Conservation (phyloP, 2,113 vertebrate species). For the Lota lota region DNA sequence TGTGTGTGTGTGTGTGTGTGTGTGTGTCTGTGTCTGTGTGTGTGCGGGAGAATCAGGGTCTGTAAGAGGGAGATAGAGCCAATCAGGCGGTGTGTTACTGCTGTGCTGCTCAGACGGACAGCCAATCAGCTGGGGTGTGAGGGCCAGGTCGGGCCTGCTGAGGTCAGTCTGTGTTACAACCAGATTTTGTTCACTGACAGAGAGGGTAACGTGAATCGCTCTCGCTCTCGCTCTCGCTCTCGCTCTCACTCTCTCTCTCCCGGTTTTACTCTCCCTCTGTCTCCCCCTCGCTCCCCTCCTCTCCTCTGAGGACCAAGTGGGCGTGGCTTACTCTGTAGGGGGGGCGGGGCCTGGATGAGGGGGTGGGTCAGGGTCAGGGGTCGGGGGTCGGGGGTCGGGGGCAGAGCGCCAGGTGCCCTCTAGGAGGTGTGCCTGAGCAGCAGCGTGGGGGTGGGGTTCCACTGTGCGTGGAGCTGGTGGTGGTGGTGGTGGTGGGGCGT, state of each 20-base stretch:
- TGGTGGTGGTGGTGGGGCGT: constrained; percentile 32
- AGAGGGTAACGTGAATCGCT: too few species aligned
- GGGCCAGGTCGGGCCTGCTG: too few species aligned
- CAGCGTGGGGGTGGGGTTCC: constrained; percentile 43
- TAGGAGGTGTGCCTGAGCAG: constrained; percentile 52
- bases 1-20: neutral
- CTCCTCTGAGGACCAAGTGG: neutral
- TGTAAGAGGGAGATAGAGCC: neutral
- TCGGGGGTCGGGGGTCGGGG: neutral
- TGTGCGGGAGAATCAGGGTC: neutral
- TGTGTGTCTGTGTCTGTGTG: constrained; percentile 7
- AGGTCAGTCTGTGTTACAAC: too few species aligned
- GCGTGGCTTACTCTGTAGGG: constrained; percentile 1
- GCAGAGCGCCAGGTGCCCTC: constrained; percentile 2
- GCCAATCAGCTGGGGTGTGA: too few species aligned
- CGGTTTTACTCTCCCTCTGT: neutral
- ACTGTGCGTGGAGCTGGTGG: constrained; percentile 37
- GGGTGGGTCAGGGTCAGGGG: neutral
- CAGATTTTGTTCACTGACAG: too few species aligned
- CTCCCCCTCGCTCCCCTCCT: too few species aligned
- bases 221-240: neutral
- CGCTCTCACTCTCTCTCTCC: neutral
- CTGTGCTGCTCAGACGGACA: too few species aligned
- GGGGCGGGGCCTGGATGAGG: neutral
- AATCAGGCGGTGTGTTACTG: too few species aligned